Base-by-base conservation (phyloP, 2,888 invertebrate genomes). In the Neria commutata region DNA sequence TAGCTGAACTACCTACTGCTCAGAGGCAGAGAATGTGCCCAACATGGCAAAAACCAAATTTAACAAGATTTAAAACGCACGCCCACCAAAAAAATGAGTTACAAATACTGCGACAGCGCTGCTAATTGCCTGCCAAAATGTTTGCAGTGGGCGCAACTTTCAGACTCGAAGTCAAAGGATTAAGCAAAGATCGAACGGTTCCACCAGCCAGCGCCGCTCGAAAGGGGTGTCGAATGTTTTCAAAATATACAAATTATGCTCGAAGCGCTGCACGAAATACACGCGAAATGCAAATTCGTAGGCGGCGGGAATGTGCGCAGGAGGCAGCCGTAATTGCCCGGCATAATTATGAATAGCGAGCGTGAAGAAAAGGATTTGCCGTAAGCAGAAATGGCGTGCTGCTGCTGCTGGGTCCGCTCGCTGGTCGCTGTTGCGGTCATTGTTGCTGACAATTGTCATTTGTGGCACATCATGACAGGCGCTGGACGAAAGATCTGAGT, bases 361-460 rank as follows among this genome's bases (percentile, higher is more conserved):
- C 17, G 42, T 42, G 42, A 42, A 42, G 19, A 3, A 42, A 42
- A 21, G 42, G 37, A 42, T 42, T 42, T 42, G 4, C 11, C n/a
- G 37, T 37, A 19, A 17, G 42, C 6, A 5, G 17, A 19, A 14
- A 11, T 42, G 42, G 3, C 21, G 42, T 14, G n/a, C 10, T n/a
- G 46, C 60, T 42, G 76, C 74, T 75, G 76, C 74, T 68, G 74
- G 75, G 72, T 67, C 74, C 66, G 75, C 76, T 75, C 75, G 76
- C 60, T 63, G 54, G n/a, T n/a, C 68, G 68, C 42, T 53, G 71
- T 75, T 76, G 71, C 76, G 72, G 74, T 75, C 74, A 75, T 76
- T 75, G 76, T 75, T 76, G 75, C 71, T 76, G 70, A 73, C 73
- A 71, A 76, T 74, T 75, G 74, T 73, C 72, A 75, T 75, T 75